Evolutionary conservation across 2,888 invertebrate genomes (phyloP).

Genomic region (Rhodophaea formosa): DNA sequence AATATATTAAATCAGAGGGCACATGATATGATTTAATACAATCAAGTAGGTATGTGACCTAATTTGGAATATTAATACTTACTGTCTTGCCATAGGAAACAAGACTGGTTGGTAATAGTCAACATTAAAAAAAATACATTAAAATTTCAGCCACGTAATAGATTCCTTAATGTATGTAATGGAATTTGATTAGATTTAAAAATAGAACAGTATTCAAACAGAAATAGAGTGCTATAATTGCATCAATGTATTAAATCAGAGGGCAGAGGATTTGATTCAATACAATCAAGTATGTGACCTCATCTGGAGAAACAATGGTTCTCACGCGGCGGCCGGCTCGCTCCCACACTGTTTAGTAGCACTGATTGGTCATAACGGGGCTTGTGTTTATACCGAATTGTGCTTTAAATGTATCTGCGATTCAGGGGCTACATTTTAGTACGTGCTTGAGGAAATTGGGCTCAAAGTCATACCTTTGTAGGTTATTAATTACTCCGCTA

Average conservation of each 20-base stretch:
- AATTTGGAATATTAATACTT: no score
- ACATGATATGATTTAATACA: no score
- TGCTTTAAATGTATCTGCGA: slow-evolving; percentile 29
- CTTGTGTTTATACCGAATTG: slow-evolving; percentile 36
- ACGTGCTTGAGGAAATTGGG: no score
- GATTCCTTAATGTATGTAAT: no score
- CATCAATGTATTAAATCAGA: slow-evolving; percentile 28
- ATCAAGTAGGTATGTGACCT: no score
- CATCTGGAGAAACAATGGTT: slow-evolving; percentile 67
- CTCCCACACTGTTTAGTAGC: slow-evolving; percentile 64
- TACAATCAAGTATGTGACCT: slow-evolving; percentile 58
- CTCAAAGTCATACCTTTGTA: no score
- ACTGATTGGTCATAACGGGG: slow-evolving; percentile 72
- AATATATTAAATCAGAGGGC: no score
- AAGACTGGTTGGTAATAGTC: no score
- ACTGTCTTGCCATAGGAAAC: no score
- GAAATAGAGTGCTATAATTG: slow-evolving; percentile 28
- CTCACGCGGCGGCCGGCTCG: slow-evolving; percentile 60
- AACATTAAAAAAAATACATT: not conserved
- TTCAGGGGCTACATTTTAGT: not conserved
- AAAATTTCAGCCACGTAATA: no score
- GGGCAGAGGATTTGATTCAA: slow-evolving; percentile 38
- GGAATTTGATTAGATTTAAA: no score
- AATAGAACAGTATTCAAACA: not conserved
- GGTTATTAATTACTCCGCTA: not conserved